These are phyloP conservation scores for Lophius americanus DNA, from an alignment of 2,797 vertebrate species.

Conservation along the genomic window DNA sequence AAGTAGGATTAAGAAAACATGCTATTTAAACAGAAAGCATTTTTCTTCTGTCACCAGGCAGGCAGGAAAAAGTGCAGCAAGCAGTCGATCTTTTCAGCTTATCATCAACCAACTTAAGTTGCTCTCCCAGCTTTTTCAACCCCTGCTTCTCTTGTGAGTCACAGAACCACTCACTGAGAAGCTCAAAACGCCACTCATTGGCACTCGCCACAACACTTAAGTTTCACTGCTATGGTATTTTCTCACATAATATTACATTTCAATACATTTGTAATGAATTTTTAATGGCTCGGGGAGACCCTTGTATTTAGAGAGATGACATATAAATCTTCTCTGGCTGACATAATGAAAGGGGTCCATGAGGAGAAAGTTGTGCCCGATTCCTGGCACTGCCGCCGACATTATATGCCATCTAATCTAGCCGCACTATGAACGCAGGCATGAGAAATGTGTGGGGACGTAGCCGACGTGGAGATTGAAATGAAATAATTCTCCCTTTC, in stretches of 20 bases:
- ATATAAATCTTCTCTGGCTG: conserved; percentile 27
- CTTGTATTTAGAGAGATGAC: background rate
- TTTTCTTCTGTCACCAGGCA: conserved; percentile 41
- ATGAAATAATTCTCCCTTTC: conserved; percentile 50
- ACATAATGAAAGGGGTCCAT: conserved; percentile 30
- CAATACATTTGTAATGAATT: conserved; percentile 34
- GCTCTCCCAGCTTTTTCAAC: conserved; percentile 57
- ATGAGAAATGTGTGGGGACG: conserved; percentile 54
- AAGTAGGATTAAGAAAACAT: conserved; percentile 76
- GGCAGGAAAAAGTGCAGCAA: conserved; percentile 57
- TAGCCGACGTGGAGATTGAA: conserved; percentile 51
- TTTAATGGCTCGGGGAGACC: conserved; percentile 25
- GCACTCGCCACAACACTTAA: conserved; percentile 29
- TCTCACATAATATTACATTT: conserved; percentile 28
- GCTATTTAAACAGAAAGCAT: conserved; percentile 71
- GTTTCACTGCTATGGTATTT: conserved; percentile 40
- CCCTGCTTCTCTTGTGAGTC: conserved; percentile 13
- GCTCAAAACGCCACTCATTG: conserved; percentile 37
- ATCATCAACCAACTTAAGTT: conserved; percentile 67
- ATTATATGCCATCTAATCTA: conserved; percentile 55
- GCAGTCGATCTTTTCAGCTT: conserved; percentile 69
- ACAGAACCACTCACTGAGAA: conserved; percentile 15
- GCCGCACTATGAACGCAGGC: conserved; percentile 46
- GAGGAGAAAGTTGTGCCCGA: conserved; percentile 29
- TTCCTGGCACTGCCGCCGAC: conserved; percentile 37